These are phyloP conservation scores for Anhinga anhinga DNA, from an alignment of 2,113 vertebrate species.

Conservation along the genomic window DNA sequence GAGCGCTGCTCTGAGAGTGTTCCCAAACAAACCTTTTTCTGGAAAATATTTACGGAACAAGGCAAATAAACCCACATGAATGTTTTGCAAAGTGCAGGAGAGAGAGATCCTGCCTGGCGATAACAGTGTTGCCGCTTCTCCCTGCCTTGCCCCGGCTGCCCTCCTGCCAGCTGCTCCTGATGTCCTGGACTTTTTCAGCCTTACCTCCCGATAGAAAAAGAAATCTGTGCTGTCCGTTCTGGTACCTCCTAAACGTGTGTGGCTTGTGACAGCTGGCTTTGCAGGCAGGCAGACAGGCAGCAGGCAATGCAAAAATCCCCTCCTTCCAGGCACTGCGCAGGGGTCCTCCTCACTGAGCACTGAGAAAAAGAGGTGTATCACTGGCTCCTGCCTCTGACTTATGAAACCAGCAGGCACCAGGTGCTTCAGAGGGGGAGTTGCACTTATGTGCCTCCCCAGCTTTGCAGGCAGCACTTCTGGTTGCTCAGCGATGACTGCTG, in stretches of 20 bases:
- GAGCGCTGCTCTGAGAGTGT: not conserved
- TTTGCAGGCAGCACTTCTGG: not conserved
- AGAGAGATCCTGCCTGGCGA: not conserved
- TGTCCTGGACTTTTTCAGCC: not conserved
- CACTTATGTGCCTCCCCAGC: not conserved
- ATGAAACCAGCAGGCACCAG: rapidly evolving
- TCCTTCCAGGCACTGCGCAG: rapidly evolving
- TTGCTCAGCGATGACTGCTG: not conserved
- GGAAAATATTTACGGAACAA: not conserved
- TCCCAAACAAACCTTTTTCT: not conserved
- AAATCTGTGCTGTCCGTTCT: not conserved
- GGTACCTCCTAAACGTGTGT: not conserved
- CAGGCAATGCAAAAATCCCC: not conserved
- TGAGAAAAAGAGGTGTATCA: not conserved
- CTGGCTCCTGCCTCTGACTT: not conserved
- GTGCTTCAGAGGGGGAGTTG: not conserved
- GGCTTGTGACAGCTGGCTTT: not conserved
- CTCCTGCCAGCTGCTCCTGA: not conserved
- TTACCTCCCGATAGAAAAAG: not conserved
- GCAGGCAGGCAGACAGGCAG: not conserved
- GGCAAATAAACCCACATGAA: not conserved
- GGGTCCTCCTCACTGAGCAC: not conserved
- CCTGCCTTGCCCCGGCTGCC: rapidly evolving
- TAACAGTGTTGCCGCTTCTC: not conserved
- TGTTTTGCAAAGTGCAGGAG: not conserved